phyloP scores from a whole-genome alignment of 1,140 invertebrate genomes.

The Drepana arcuata region DNA sequence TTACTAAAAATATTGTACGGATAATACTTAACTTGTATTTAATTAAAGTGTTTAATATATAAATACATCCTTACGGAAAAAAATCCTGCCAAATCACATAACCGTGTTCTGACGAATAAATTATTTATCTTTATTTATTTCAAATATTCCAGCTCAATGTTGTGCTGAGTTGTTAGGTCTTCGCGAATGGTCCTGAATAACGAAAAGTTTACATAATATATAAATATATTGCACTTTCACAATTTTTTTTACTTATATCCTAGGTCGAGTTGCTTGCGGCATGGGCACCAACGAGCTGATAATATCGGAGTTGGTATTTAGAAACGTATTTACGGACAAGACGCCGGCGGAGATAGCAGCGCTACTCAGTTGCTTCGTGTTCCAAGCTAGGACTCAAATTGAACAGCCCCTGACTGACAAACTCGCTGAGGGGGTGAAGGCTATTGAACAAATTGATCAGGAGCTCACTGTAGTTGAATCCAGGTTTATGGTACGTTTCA shows the following conservation, averaged over 20 bases:
- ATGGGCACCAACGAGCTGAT: conserved; percentile 96
- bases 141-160: no score
- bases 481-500: conserved; percentile 49
- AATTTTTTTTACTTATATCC: not conserved
- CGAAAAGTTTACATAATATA: no score
- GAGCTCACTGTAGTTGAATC: conserved; percentile 57
- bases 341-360: conserved; percentile 94
- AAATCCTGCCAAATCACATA: no score
- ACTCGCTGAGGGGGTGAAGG: conserved; percentile 63
- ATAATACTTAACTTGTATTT: no score
- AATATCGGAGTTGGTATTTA: conserved; percentile 96
- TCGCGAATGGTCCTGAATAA: no score
- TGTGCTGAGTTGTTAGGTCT: no score
- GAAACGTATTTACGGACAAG: conserved; percentile 90
- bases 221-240: no score
- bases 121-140: no score
- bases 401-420: conserved; percentile 72
- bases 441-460: conserved; percentile 49
- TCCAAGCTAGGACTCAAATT: conserved; percentile 84
- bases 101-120: no score
- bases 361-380: conserved; percentile 91
- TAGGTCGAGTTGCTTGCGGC: conserved; percentile 94
- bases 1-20: no score
- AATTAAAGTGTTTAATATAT: no score
- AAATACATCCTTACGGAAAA: no score